A percentile compares a stretch with the other conserved stretches of the same genome.
Conservation (phyloP, 2,113 vertebrate species). For the Crotalus helleri region DNA sequence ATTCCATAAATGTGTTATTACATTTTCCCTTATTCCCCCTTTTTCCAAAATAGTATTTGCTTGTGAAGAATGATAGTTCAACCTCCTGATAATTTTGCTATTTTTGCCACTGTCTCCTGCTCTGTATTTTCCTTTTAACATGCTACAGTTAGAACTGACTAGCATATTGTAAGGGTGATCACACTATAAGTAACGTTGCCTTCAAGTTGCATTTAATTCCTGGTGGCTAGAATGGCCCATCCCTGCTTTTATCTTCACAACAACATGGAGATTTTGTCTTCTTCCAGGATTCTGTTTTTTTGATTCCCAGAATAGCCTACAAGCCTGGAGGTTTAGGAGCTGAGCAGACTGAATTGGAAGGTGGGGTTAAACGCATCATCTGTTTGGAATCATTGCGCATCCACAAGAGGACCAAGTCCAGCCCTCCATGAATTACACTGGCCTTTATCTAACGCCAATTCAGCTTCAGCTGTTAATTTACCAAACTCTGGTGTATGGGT, state of each 20-base stretch:
- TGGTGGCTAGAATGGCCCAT: not conserved
- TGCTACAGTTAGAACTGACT: not conserved
- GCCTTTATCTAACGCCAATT: not conserved
- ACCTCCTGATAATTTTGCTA: not conserved
- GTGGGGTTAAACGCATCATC: not conserved
- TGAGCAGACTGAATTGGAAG: not conserved
- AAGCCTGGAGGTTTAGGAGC: not conserved
- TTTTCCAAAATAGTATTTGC: not conserved
- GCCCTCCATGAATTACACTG: not conserved
- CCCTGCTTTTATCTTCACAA: not conserved
- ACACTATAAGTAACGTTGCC: not conserved
- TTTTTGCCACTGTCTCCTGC: not conserved
- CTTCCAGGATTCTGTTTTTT: not conserved
- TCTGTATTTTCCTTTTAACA: not conserved
- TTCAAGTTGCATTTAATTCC: not conserved
- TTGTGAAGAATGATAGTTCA: not conserved
- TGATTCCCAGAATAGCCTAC: not conserved
- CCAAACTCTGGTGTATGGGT: not conserved
- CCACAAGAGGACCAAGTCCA: not conserved
- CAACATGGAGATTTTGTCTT: not conserved
- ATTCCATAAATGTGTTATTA: too few species aligned
- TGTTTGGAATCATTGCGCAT: not conserved
- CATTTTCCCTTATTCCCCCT: not conserved
- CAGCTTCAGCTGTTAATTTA: not conserved
- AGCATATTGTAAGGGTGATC: not conserved